Evolutionary conservation across 1,140 invertebrate species (phyloP).

Genomic region (Zaprionus taronus): DNA sequence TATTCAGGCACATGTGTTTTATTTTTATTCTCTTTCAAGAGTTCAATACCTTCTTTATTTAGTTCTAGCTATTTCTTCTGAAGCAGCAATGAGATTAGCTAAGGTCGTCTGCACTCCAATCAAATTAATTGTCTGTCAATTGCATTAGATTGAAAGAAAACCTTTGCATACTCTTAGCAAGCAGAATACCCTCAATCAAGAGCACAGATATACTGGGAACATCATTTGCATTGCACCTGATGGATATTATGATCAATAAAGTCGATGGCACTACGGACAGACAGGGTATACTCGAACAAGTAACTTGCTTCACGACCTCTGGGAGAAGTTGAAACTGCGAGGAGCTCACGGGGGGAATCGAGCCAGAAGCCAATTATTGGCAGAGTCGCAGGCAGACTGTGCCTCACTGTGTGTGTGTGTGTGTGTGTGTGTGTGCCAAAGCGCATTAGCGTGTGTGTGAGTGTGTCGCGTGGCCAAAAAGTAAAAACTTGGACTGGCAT

Average conservation of each 20-base stretch:
- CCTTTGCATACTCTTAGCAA: too few species aligned
- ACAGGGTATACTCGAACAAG: background rate
- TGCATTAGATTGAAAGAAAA: too few species aligned
- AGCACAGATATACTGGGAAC: too few species aligned
- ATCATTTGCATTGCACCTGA: too few species aligned
- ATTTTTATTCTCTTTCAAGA: too few species aligned
- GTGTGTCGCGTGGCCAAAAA: slow-evolving; percentile 5
- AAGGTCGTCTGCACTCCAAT: background rate
- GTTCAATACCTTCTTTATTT: too few species aligned
- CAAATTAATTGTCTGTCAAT: too few species aligned
- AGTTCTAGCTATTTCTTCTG: background rate
- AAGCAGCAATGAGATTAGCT: background rate
- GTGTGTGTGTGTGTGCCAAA: background rate
- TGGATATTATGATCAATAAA: background rate
- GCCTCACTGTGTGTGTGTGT: background rate
- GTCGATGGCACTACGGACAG: background rate
- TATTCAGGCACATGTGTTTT: too few species aligned
- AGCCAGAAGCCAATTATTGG: slow-evolving; percentile 6
- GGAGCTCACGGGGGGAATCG: background rate
- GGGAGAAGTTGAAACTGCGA: background rate
- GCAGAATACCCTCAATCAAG: too few species aligned
- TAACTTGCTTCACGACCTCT: background rate
- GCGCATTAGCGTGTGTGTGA: slow-evolving; percentile 1
- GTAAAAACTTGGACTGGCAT: slow-evolving; percentile 1
- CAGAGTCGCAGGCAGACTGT: background rate